Evolutionary conservation across 2,888 invertebrate genomes (phyloP), one percentile per base, ranked within the genome.

Genomic region (Galerucella calmariensis): DNA sequence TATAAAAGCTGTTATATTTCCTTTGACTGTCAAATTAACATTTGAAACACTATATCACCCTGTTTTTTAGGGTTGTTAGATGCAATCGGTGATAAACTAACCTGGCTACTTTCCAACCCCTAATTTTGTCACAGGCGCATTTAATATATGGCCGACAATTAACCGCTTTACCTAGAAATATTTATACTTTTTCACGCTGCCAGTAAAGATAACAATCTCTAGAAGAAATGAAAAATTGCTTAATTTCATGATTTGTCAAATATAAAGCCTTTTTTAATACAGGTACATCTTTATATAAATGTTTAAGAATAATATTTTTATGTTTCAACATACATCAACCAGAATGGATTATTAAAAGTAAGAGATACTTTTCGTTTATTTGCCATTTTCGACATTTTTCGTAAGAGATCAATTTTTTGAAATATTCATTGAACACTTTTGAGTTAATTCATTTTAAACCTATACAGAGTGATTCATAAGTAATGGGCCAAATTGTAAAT

Each of bases 21-120:
- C 76, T 73, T 51, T 46, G 56, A 58, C 56, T 79, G 80, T 79
- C 79, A 79, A 79, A 80, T 78, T 79, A 78, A 69, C 74, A 68
- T 74, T 68, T 69, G 66, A 69, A 69, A 75, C 68, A 73, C 72
- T 76, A 78, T 70, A 78, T 76, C 69, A 68, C 65, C 48, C 66
- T 63, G 74, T 71, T 74, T 77, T 70, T 56, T 59, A 72, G 75
- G 69, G 72, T 66, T 75, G 75, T 72, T 69, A 78, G 77, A 78
- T 78, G 73, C 44, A 73, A 74, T 74, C 74, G 61, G 11, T 62
- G 75, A 75, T 74, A 72, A 70, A 41, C 24, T 71, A 51, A 16
- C 58, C 73, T 73, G 51, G 70, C 70, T 74, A 72, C 76, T 68
- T 67, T 72, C 68, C 69, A 66, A 61, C 70, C 75, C 75, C 68